These are phyloP conservation scores for Mystacides longicornis DNA, from an alignment of 2,888 invertebrate species.

Conservation along the genomic window DNA sequence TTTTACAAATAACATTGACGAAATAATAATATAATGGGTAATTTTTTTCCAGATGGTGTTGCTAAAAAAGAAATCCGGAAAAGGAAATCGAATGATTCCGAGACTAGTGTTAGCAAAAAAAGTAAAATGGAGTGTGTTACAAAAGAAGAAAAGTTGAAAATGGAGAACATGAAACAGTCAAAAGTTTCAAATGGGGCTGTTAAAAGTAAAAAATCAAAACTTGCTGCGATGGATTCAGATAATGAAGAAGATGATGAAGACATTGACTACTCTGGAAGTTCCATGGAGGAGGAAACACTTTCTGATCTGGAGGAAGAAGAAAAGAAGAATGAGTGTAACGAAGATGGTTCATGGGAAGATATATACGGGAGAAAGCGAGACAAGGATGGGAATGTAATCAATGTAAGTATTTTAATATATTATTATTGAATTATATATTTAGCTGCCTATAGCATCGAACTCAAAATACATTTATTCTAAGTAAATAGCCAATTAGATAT, in stretches of 20 bases:
- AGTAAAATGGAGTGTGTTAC: not conserved
- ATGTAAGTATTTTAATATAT: constrained; percentile 36
- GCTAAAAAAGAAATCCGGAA: constrained; percentile 3
- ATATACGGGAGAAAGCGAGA: constrained; percentile 86
- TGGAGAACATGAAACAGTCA: not conserved
- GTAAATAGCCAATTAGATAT: no score
- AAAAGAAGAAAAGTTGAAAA: not conserved
- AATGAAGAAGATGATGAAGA: constrained; percentile 19
- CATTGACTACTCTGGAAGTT: constrained; percentile 5
- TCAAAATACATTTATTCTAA: no score
- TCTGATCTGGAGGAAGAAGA: constrained; percentile 13
- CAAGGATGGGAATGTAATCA: constrained; percentile 69
- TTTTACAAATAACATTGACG: no score
- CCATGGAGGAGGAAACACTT: not conserved
- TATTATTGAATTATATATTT: no score
- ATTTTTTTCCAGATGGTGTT: constrained; percentile 3
- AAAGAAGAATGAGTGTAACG: not conserved
- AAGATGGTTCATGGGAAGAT: constrained; percentile 64
- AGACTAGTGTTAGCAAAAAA: not conserved
- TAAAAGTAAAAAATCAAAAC: constrained; percentile 3
- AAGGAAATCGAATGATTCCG: constrained; percentile 1
- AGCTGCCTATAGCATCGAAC: no score
- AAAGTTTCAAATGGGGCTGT: not conserved
- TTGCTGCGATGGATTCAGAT: constrained; percentile 7
- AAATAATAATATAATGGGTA: no score